Base-by-base conservation (phyloP, 2,113 vertebrate genomes). In the Phyllopteryx taeniolatus region DNA sequence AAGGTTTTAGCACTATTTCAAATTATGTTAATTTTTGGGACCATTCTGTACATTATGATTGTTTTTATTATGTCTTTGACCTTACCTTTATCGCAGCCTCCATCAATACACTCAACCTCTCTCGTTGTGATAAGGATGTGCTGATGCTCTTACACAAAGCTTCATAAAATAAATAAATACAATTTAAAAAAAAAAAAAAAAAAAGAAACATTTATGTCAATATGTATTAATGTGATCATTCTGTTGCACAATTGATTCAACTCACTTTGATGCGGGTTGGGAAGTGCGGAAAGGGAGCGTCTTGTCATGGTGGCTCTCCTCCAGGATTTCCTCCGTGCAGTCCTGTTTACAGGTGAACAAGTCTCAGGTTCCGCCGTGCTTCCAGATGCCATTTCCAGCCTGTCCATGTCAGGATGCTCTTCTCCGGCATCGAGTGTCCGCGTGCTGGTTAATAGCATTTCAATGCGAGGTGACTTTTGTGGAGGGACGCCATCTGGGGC, bases 61-160 rank as follows among this genome's bases (percentile, higher is more conserved):
- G 2, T 27, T 12, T 12, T 57, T 27, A 27, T 60, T 60, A 8
- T 33, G 13, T 4, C 22, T 31, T 17, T 61, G 59, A 61, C 27
- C 81, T 75, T 70, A 92, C 93, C 90, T 72, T 86, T 87, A 93
- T 85, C 1, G 91, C 88, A 44, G 88, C 84, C 67, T 92, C 87
- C 88, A 93, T 87, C 47, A 94, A 77, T 73, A 87, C 85, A 31
- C 92, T 79, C 0, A 93, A 78, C 68, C 92, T 92, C 67, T 92
- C 89, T 17, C 92, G 67, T 10, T 76, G 84, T 54, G 91, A 67
- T 62, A 93, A 70, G 31, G 92, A 91, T 60, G 71, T 60, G 71
- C 87, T 85, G 79, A 94, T 91, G 75, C 31, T 81, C 68, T 81
- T 85, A 77, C 87, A 91, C 69, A 94, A 79, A 76, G 51, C 90